Evolutionary conservation across 2,113 vertebrate genomes (phyloP).

Genomic region (Sander lucioperca): DNA sequence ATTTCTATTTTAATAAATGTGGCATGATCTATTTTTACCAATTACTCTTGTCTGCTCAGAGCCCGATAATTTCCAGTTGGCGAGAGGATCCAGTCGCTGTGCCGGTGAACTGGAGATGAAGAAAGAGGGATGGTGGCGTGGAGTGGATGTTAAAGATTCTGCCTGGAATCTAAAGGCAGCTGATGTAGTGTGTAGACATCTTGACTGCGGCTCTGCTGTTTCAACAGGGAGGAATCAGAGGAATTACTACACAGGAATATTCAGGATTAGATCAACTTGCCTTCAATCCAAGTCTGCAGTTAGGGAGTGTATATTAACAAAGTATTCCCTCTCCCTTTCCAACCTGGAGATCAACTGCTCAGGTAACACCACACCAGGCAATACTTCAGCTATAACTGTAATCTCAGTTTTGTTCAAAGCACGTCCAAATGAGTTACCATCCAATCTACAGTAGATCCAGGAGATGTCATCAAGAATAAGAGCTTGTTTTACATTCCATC

Average conservation of each 20-base stretch:
- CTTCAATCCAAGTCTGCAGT: neutral
- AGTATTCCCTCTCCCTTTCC: accelerated
- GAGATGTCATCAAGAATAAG: too few relatives aligned
- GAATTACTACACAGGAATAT: too few relatives aligned
- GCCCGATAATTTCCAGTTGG: neutral
- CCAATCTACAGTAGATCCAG: neutral
- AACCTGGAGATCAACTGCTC: neutral
- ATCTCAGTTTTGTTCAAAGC: neutral
- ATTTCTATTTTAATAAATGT: neutral
- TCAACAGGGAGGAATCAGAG: accelerated
- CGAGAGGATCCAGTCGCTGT: neutral
- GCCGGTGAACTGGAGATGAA: neutral
- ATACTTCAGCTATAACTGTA: neutral
- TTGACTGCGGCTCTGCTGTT: conserved; percentile 5
- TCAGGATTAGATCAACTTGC: neutral
- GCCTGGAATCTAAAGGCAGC: neutral
- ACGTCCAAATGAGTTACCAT: neutral
- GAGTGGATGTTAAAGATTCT: neutral
- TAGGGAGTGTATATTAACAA: neutral
- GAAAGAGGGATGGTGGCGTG: neutral
- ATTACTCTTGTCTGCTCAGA: neutral
- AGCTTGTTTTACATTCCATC: too few relatives aligned
- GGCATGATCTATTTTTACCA: neutral
- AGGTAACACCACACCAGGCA: neutral
- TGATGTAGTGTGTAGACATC: neutral